Evolutionary conservation across 2,888 invertebrate species (phyloP).

Genomic region (Pristionchus japonicus): DNA sequence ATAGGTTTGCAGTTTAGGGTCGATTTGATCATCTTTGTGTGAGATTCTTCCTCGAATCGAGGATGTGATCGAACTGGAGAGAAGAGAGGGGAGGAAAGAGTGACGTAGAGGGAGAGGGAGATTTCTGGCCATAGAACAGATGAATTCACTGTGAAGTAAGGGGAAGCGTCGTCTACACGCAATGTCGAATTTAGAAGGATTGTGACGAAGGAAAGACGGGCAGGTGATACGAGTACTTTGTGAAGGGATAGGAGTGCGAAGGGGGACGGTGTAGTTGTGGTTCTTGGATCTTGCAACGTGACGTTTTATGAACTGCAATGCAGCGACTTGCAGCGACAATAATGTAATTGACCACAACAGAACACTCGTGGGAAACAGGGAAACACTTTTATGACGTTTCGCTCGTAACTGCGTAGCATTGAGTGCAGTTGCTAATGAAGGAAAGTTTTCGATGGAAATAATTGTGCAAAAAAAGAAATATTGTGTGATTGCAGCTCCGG

Average conservation of each 20-base stretch:
- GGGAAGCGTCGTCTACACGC: not conserved
- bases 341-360: not conserved
- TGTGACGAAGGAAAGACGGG: not conserved
- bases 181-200: not conserved
- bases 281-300: not conserved
- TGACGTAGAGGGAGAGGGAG: not conserved
- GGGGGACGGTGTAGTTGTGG: not conserved
- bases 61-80: not conserved
- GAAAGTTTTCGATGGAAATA: not conserved
- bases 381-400: not conserved
- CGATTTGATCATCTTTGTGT: not conserved
- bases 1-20: not conserved
- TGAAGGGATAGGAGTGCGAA: not conserved
- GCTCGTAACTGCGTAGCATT: not conserved
- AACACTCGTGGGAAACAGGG: not conserved
- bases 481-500: conserved; percentile 34
- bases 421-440: not conserved
- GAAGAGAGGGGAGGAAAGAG: too few relatives aligned
- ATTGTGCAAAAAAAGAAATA: not conserved
- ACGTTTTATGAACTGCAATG: not conserved
- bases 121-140: not conserved
- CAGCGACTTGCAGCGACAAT: not conserved
- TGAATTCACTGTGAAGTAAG: not conserved
- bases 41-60: not conserved
- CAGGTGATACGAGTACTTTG: too few relatives aligned